Percentiles rank a stretch among this genome's conserved stretches.
phyloP scores from a whole-genome alignment of 2,797 vertebrate genomes.

The Arrhamphus sclerolepis region DNA sequence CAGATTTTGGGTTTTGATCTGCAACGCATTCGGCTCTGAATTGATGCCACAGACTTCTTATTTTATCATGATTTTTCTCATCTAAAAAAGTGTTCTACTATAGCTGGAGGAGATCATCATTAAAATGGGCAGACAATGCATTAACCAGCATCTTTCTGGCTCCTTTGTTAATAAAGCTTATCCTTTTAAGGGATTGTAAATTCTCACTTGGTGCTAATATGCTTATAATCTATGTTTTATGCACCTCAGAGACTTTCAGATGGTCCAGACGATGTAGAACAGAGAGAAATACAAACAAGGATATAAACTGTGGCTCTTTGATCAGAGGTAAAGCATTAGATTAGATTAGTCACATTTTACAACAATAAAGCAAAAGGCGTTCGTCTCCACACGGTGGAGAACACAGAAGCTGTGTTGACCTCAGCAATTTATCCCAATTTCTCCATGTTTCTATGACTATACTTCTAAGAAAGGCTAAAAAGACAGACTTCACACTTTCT shows the following conservation, averaged over 20 bases:
- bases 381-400: no score
- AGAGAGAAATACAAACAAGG: not conserved
- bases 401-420: no score
- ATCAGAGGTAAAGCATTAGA: constrained; percentile 25
- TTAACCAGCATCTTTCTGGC: constrained; percentile 42
- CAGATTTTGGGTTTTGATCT: no score
- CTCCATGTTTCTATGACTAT: no score
- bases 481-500: no score
- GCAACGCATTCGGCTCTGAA: no score
- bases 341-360: not conserved
- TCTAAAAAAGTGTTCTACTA: not conserved
- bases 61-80: constrained; percentile 50
- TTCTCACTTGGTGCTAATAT: constrained; percentile 48
- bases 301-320: not conserved
- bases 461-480: no score
- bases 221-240: constrained; percentile 28
- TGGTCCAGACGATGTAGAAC: constrained; percentile 1
- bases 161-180: constrained; percentile 55
- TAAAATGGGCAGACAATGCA: constrained; percentile 35
- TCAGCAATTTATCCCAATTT: no score
- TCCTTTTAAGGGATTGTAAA: constrained; percentile 64
- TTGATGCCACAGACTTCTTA: no score
- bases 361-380: no score
- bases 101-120: constrained; percentile 36
- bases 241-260: constrained; percentile 43